Evolutionary conservation across 2,113 vertebrate genomes (phyloP).

Genomic region (Aramus guarauna): DNA sequence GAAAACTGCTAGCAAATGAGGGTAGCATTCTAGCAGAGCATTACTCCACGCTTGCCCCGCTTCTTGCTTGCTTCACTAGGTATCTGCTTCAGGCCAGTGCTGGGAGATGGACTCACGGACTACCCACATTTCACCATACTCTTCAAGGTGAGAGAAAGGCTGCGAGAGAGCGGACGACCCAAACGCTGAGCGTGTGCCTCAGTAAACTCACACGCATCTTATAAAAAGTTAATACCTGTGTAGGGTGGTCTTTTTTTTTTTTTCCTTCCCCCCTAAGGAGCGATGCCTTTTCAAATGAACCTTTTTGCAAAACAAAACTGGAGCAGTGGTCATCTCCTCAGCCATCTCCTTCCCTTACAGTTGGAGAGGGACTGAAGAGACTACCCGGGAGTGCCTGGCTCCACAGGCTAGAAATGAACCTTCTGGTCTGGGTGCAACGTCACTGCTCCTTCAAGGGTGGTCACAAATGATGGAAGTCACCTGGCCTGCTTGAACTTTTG

Average conservation of each 20-base stretch:
- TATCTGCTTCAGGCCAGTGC: not conserved
- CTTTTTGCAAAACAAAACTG: not conserved
- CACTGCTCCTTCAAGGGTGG: not conserved
- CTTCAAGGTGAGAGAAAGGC: not conserved
- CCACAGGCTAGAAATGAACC: not conserved
- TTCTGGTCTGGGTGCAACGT: not conserved
- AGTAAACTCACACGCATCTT: not conserved
- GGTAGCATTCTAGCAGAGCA: not conserved
- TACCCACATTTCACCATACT: not conserved
- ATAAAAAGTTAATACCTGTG: not conserved
- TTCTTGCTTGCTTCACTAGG: not conserved
- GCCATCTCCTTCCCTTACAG: not conserved
- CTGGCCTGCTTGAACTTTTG: conserved; percentile 19
- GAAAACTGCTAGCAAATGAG: not conserved
- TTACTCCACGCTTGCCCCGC: not conserved
- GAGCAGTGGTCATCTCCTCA: not conserved
- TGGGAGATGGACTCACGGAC: not conserved
- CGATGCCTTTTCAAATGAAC: not conserved
- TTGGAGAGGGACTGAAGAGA: not conserved
- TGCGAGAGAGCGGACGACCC: not conserved
- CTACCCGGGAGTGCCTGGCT: not conserved
- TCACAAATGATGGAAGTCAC: not conserved
- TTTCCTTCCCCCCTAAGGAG: not conserved
- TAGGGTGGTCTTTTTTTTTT: too few species aligned
- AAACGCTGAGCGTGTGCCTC: not conserved